A percentile compares a stretch with the other conserved stretches of the same genome.
Evolutionary conservation across 2,113 vertebrate species (phyloP).

Genomic region (Chauna torquata): DNA sequence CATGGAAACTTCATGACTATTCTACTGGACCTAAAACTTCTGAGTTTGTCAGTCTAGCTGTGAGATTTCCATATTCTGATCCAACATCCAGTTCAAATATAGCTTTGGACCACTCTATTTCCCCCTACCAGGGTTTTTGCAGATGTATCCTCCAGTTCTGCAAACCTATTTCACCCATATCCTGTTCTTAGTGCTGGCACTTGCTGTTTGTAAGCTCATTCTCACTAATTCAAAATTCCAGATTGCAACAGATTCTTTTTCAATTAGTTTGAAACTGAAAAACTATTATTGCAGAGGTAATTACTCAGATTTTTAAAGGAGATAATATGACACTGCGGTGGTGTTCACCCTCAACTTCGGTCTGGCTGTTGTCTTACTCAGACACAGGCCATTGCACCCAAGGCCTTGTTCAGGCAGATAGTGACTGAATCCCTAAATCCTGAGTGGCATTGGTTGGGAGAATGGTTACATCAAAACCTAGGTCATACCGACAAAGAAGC

Average conservation of each 20-base stretch:
- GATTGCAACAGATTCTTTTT: not conserved
- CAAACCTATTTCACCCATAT: not conserved
- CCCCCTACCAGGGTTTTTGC: fast-evolving
- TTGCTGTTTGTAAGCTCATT: not conserved
- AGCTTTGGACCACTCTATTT: not conserved
- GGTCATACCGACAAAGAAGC: not conserved
- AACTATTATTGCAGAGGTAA: not conserved
- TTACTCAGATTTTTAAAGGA: not conserved
- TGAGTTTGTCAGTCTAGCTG: not conserved
- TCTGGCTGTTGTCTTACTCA: no score
- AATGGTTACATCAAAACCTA: not conserved
- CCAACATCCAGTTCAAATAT: not conserved
- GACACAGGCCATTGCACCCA: no score
- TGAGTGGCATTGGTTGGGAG: not conserved
- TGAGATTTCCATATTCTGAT: not conserved
- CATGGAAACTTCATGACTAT: not conserved
- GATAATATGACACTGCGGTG: not conserved
- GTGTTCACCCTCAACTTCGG: no score
- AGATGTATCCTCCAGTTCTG: not conserved
- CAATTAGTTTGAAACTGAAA: not conserved
- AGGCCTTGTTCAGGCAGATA: no score
- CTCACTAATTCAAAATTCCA: not conserved
- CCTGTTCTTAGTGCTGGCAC: not conserved
- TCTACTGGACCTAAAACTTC: fast-evolving
- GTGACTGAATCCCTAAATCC: not conserved